Evolutionary conservation across 2,113 vertebrate genomes (phyloP).

Genomic region (Nestor notabilis): DNA sequence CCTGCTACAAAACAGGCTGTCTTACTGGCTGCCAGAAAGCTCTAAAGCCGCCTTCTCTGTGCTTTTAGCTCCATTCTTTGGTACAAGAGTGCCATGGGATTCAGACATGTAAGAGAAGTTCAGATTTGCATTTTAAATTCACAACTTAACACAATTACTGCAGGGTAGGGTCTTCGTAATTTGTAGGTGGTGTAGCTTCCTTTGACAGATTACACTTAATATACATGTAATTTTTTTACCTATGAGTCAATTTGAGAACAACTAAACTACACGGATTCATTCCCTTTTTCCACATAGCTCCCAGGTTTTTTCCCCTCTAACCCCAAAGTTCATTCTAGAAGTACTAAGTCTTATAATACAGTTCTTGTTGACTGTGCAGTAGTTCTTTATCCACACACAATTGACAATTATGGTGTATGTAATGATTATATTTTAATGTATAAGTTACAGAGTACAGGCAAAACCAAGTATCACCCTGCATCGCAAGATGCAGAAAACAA

Average conservation of each 20-base stretch:
- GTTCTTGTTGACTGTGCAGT: not conserved
- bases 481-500: not conserved
- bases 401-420: not conserved
- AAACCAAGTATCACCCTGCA: not conserved
- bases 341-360: not conserved
- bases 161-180: not conserved
- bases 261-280: not conserved
- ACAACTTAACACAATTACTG: not conserved
- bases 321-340: not conserved
- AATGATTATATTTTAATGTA: not conserved
- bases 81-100: fast-evolving
- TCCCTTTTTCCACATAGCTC: not conserved
- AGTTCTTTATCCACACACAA: not conserved
- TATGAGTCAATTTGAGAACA: not conserved
- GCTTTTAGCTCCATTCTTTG: not conserved
- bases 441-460: not conserved
- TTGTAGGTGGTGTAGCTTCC: not conserved
- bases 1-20: not conserved
- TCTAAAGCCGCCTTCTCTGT: not conserved
- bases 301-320: not conserved
- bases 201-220: not conserved
- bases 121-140: not conserved
- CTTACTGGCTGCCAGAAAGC: not conserved
- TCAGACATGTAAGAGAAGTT: fast-evolving
- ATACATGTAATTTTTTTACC: not conserved